Percentiles rank a stretch among this genome's conserved stretches.
Evolutionary conservation across 2,113 vertebrate genomes (phyloP).

Genomic region (Vulpes ferrilata): DNA sequence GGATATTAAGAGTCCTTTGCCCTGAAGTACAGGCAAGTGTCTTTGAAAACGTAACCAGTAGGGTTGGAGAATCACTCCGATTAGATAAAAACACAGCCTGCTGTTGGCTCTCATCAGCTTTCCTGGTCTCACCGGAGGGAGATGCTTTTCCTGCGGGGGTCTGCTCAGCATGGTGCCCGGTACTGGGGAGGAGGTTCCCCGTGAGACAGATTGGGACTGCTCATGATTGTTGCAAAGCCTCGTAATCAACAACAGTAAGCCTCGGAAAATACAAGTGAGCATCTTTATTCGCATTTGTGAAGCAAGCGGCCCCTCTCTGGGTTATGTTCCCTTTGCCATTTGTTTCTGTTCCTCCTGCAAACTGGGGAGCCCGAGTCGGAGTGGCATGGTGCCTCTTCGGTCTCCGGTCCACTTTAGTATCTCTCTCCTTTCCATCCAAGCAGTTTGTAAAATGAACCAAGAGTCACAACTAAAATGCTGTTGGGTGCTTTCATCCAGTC

Average conservation of each 20-base stretch:
- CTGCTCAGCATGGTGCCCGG: not conserved
- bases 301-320: not conserved
- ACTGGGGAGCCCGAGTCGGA: rapidly evolving
- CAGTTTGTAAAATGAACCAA: not conserved
- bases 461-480: not conserved
- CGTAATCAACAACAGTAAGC: not conserved
- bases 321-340: not conserved
- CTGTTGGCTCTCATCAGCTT: not conserved
- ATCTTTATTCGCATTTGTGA: constrained; percentile 14
- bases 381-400: rapidly evolving
- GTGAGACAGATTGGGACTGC: not conserved
- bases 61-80: not conserved
- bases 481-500: not conserved
- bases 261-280: not conserved
- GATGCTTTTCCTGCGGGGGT: not conserved
- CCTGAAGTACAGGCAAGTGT: not conserved
- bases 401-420: too few relatives aligned
- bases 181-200: not conserved
- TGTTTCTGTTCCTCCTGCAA: not conserved
- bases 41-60: not conserved
- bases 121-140: not conserved
- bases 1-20: not conserved
- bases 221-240: not conserved
- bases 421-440: not conserved
- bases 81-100: not conserved